A percentile compares a stretch with the other conserved stretches of the same genome.
Evolutionary conservation across 2,797 vertebrate genomes (phyloP).

Genomic region (Tenualosa thibaudeaui): DNA sequence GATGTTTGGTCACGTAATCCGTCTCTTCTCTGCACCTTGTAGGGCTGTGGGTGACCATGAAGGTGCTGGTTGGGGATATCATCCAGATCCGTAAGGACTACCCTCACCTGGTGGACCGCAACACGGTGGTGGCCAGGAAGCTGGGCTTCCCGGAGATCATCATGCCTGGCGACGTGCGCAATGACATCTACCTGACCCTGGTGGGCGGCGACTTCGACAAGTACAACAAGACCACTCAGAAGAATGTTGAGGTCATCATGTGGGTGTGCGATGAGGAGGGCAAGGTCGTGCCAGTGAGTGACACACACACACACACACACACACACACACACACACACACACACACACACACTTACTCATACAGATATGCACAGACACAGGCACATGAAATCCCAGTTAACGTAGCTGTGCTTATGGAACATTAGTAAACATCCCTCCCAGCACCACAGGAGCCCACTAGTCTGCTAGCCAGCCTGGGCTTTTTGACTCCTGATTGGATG

Average conservation of each 20-base stretch:
- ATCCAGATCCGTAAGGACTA: conserved; percentile 93
- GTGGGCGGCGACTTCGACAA: conserved; percentile 93
- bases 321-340: not conserved
- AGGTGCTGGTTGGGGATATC: conserved; percentile 91
- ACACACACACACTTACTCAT: not conserved
- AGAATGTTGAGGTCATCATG: conserved; percentile 96
- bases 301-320: not conserved
- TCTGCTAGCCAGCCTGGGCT: too few relatives aligned
- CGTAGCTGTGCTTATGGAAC: too few relatives aligned
- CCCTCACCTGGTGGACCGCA: conserved; percentile 94
- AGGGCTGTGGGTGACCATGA: conserved; percentile 98
- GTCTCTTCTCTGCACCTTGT: not conserved
- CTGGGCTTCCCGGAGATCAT: conserved; percentile 98
- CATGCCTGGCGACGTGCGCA: conserved; percentile 96
- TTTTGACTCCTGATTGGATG: too few relatives aligned
- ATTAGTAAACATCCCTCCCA: too few relatives aligned
- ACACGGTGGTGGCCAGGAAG: conserved; percentile 92
- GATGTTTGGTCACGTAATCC: not conserved
- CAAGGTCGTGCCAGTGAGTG: conserved; percentile 86
- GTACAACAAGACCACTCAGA: conserved; percentile 96
- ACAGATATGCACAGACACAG: not conserved
- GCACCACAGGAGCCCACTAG: too few relatives aligned
- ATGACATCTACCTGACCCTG: conserved; percentile 96
- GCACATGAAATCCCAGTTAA: not conserved
- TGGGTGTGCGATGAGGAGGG: conserved; percentile 94